Evolutionary conservation across 1,140 invertebrate genomes (phyloP).

Genomic region (Drosophila triauraria): DNA sequence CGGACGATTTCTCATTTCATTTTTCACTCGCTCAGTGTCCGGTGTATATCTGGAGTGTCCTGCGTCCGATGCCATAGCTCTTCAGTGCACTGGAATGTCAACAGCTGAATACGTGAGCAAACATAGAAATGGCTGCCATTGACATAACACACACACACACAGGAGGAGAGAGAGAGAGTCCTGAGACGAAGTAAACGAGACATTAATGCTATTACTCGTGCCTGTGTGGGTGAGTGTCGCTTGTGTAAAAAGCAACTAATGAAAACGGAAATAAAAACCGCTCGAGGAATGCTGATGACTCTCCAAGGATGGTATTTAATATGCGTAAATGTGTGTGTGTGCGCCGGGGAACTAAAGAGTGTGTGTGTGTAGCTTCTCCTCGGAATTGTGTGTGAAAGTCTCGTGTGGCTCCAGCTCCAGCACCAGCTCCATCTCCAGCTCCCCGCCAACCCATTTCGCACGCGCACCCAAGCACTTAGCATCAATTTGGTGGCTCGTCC

Average conservation of each 20-base stretch:
- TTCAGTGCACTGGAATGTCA: slow-evolving; percentile 70
- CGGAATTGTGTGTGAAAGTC: slow-evolving; percentile 67
- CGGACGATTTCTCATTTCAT: slow-evolving; percentile 70
- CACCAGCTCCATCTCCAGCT: slow-evolving; percentile 1
- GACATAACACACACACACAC: slow-evolving; percentile 55
- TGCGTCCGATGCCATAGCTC: slow-evolving; percentile 37
- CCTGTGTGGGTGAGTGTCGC: slow-evolving; percentile 62
- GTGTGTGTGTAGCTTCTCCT: slow-evolving; percentile 9
- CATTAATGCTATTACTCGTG: slow-evolving; percentile 79
- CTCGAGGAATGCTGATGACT: slow-evolving; percentile 84
- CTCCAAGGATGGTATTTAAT: slow-evolving; percentile 84
- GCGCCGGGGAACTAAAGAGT: slow-evolving; percentile 28
- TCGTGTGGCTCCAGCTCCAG: slow-evolving; percentile 42
- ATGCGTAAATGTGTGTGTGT: slow-evolving; percentile 58
- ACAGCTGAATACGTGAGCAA: slow-evolving; percentile 82
- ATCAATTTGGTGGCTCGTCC: slow-evolving; percentile 79
- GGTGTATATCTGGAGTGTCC: slow-evolving; percentile 20
- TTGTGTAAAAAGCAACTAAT: slow-evolving; percentile 84
- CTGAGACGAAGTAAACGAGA: slow-evolving; percentile 73
- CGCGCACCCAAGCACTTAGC: slow-evolving; percentile 80
- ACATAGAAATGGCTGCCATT: slow-evolving; percentile 83
- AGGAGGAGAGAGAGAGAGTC: slow-evolving; percentile 22
- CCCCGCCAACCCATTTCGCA: slow-evolving; percentile 74
- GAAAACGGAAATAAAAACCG: slow-evolving; percentile 83
- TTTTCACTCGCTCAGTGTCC: slow-evolving; percentile 49